A percentile compares a stretch with the other conserved stretches of the same genome.
phyloP scores from a whole-genome alignment of 2,888 invertebrate genomes.

The Scotopteryx bipunctaria region DNA sequence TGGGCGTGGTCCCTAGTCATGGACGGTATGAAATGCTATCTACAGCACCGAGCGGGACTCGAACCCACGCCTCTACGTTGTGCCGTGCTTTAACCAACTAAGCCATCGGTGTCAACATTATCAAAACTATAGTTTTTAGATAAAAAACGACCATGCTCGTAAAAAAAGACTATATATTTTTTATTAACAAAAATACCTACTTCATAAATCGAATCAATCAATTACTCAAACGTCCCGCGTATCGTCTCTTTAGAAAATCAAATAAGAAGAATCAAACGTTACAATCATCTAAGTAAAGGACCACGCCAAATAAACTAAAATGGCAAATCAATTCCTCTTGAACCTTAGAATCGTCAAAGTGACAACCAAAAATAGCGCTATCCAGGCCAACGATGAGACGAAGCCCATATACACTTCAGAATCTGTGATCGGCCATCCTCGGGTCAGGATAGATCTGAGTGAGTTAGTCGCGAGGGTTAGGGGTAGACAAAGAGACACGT shows the following conservation, averaged over 20 bases:
- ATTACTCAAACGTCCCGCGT: too few relatives aligned
- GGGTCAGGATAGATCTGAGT: constrained; percentile 91
- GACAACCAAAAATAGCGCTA: constrained; percentile 90
- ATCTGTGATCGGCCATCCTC: constrained; percentile 93
- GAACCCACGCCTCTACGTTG: constrained; percentile 15
- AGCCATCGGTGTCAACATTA: constrained; percentile 15
- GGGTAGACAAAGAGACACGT: constrained; percentile 92
- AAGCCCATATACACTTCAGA: constrained; percentile 94
- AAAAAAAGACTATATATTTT: not conserved
- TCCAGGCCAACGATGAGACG: constrained; percentile 93
- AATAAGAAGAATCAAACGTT: too few relatives aligned
- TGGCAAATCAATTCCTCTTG: constrained; percentile 86
- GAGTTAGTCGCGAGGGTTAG: constrained; percentile 97
- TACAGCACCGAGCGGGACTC: constrained; percentile 20
- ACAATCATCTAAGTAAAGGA: too few relatives aligned
- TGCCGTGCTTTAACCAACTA: constrained; percentile 19
- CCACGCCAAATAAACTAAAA: constrained; percentile 35
- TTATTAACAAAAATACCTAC: too few relatives aligned
- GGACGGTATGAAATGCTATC: not conserved
- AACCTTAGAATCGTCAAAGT: constrained; percentile 91
- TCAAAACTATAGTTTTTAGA: not conserved
- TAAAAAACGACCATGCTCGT: not conserved
- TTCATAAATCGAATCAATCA: too few relatives aligned
- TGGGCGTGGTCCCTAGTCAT: constrained; percentile 14
- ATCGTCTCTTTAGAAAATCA: too few relatives aligned